phyloP scores from a whole-genome alignment of 2,113 vertebrate genomes.

The Gymnocephalus cernua region DNA sequence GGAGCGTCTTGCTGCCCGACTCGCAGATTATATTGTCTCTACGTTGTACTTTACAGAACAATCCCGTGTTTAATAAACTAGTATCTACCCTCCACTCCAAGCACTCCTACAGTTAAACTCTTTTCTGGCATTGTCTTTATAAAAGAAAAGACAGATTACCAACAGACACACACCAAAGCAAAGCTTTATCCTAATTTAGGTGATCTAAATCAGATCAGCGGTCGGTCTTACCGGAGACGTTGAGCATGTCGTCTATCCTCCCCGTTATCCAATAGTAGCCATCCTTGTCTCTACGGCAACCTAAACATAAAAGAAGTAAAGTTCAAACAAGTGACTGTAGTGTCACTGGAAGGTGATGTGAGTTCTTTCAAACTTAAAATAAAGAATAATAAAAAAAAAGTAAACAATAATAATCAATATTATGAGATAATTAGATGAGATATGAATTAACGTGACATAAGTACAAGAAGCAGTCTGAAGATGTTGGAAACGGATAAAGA shows the following conservation, averaged over 20 bases:
- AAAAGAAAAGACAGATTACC: not conserved
- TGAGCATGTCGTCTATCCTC: constrained; percentile 98
- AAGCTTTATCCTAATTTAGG: too few species aligned
- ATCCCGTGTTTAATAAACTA: too few species aligned
- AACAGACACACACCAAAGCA: not conserved
- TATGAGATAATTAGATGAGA: not conserved
- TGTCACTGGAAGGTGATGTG: not conserved
- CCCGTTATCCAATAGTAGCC: constrained; percentile 99
- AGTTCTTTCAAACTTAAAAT: not conserved
- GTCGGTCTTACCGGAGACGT: constrained; percentile 91
- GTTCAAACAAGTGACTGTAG: not conserved
- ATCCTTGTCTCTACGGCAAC: constrained; percentile 94
- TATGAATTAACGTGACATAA: not conserved
- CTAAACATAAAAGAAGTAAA: constrained; percentile 67
- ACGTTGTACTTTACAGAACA: too few species aligned
- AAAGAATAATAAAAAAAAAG: not conserved
- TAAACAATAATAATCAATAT: too few species aligned
- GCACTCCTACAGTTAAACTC: too few species aligned
- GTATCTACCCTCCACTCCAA: too few species aligned
- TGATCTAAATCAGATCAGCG: not conserved
- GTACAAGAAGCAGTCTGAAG: too few species aligned
- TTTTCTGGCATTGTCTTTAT: too few species aligned
- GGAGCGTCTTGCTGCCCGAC: too few species aligned
- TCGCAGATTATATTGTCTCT: too few species aligned
- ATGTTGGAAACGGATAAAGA: not conserved